phyloP scores from a whole-genome alignment of 2,888 invertebrate genomes.

The Seira sanloemensis region DNA sequence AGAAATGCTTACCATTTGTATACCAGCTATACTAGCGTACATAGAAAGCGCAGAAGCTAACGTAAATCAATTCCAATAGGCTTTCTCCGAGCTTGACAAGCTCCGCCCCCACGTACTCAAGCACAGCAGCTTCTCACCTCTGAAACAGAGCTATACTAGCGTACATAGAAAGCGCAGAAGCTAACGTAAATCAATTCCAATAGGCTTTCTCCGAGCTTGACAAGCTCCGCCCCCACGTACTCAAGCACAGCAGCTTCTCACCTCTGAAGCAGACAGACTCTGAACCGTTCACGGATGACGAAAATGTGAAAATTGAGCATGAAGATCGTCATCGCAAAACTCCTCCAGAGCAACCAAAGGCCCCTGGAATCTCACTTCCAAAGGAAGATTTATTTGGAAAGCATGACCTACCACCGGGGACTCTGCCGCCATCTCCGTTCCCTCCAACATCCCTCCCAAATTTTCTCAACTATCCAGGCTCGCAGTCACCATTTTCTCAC shows the following conservation, averaged over 20 bases:
- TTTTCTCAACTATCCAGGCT: constrained; percentile 70
- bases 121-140: constrained; percentile 78
- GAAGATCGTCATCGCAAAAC: constrained; percentile 44
- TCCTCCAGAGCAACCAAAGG: constrained; percentile 18
- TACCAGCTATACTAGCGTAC: no score
- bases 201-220: constrained; percentile 85
- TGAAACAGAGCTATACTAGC: no score
- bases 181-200: no score
- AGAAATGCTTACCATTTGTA: no score
- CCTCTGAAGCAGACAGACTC: constrained; percentile 69
- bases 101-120: constrained; percentile 84
- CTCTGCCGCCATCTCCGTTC: constrained; percentile 60
- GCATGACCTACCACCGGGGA: constrained; percentile 32
- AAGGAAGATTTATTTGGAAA: constrained; percentile 52
- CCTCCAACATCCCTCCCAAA: constrained; percentile 69
- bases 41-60: no score
- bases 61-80: no score
- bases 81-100: constrained; percentile 84
- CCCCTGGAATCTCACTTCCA: constrained; percentile 28
- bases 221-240: constrained; percentile 82
- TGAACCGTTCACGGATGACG: constrained; percentile 68
- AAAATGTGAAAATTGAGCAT: constrained; percentile 4
- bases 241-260: constrained; percentile 81
- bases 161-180: no score
- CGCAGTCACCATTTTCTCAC: constrained; percentile 70